phyloP scores from a whole-genome alignment of 2,113 vertebrate genomes.

The Panurus biarmicus region DNA sequence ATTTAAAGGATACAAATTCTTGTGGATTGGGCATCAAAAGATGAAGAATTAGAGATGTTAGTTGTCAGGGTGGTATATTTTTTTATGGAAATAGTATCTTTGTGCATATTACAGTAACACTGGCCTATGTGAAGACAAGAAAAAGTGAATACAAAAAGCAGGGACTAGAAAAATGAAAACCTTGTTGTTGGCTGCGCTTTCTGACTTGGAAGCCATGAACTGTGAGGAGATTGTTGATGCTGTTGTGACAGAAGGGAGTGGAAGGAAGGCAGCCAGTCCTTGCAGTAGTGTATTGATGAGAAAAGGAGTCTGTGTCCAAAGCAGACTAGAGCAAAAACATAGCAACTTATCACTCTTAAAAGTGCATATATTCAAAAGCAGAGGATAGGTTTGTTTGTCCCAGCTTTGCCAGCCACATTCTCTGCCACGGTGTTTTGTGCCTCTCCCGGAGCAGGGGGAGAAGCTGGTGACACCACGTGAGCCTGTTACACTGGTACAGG shows the following conservation, averaged over 20 bases:
- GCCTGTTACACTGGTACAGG: not conserved
- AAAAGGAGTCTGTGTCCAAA: not conserved
- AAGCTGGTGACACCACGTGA: rapidly evolving
- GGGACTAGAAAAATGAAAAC: not conserved
- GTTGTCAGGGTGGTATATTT: not conserved
- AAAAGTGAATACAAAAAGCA: not conserved
- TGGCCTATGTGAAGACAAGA: not conserved
- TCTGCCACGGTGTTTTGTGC: not conserved
- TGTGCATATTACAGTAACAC: not conserved
- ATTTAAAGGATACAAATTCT: not conserved
- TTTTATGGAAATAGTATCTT: not conserved
- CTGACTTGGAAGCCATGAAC: not conserved
- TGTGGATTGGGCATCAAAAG: not conserved
- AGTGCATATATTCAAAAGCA: not conserved
- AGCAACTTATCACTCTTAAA: not conserved
- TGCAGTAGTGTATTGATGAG: rapidly evolving
- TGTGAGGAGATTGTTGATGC: not conserved
- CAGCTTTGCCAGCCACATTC: not conserved
- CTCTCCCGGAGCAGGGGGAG: not conserved
- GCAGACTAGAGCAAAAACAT: not conserved
- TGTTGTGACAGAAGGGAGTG: not conserved
- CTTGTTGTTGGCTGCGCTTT: not conserved
- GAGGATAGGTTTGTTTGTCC: not conserved
- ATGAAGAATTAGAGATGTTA: not conserved
- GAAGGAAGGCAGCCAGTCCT: not conserved